A percentile compares a stretch with the other conserved stretches of the same genome.
phyloP scores from a whole-genome alignment of 1,140 invertebrate species.

The Euura lappo region DNA sequence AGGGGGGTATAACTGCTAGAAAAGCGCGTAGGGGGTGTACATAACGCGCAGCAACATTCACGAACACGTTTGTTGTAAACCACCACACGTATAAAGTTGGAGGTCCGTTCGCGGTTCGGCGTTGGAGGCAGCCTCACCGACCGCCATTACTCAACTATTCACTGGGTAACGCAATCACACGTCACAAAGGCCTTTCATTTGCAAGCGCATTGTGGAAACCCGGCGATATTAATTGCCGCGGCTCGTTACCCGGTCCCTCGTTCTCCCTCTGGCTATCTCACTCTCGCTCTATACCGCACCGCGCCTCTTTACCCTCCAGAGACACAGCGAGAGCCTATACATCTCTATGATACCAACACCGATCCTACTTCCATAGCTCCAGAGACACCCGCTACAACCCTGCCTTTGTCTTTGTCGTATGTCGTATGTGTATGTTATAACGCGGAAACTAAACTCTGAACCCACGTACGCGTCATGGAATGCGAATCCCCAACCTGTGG shows the following conservation, averaged over 20 bases:
- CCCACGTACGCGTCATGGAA: background rate
- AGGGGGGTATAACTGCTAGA: background rate
- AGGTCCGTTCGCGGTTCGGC: constrained; percentile 45
- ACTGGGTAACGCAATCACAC: constrained; percentile 62
- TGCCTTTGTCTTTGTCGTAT: background rate
- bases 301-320: constrained; percentile 3
- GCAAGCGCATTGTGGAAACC: constrained; percentile 63
- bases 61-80: background rate
- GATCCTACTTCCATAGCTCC: background rate
- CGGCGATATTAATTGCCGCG: constrained; percentile 61
- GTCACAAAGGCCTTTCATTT: constrained; percentile 64
- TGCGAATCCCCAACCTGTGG: background rate
- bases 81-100: constrained; percentile 22
- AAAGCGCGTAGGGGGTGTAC: background rate
- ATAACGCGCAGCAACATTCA: background rate
- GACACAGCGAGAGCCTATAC: background rate
- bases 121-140: constrained; percentile 44
- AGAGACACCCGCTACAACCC: too few relatives aligned
- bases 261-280: constrained; percentile 30
- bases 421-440: background rate
- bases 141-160: constrained; percentile 62
- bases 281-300: constrained; percentile 19
- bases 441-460: background rate
- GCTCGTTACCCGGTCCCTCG: constrained; percentile 54
- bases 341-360: background rate